Percentiles rank a stretch among this genome's conserved stretches.
Evolutionary conservation across 53 echinoderm and acorn worm species (phyloP).

Genomic region (Astropecten irregularis): DNA sequence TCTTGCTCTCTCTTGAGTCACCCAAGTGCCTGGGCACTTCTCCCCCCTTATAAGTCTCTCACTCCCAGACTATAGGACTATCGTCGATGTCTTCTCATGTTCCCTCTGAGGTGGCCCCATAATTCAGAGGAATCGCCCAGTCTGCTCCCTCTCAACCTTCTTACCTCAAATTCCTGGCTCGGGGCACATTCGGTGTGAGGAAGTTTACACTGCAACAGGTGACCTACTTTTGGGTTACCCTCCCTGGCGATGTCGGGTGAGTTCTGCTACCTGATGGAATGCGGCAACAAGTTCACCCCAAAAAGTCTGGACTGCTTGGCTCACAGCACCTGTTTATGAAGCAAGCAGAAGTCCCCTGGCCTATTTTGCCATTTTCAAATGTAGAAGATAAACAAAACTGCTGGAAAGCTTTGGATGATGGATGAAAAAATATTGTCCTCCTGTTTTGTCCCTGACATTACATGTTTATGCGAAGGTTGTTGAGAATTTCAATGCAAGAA

Average conservation of each 20-base stretch:
- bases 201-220: slow-evolving; percentile 55
- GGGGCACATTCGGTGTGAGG: not conserved
- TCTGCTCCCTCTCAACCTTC: slow-evolving; percentile 53
- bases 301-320: not conserved
- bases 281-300: slow-evolving; percentile 29
- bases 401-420: not conserved
- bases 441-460: not conserved
- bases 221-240: slow-evolving; percentile 59
- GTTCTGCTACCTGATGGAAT: slow-evolving; percentile 52
- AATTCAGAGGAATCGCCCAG: slow-evolving; percentile 54
- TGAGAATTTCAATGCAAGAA: too few species aligned
- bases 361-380: too few species aligned
- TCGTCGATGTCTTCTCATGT: slow-evolving; percentile 8
- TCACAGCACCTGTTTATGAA: slow-evolving; percentile 30
- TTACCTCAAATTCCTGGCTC: slow-evolving; percentile 44
- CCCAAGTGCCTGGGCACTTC: not conserved
- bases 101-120: slow-evolving; percentile 57
- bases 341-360: too few species aligned
- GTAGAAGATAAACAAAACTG: not conserved
- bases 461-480: too few species aligned
- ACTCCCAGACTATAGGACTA: not conserved
- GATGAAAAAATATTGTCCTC: slow-evolving; percentile 12
- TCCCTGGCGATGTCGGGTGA: slow-evolving; percentile 8
- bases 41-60: not conserved
- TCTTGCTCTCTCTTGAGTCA: not conserved